Conservation (phyloP, 2,888 invertebrate species). For the Drosophila leonis region DNA sequence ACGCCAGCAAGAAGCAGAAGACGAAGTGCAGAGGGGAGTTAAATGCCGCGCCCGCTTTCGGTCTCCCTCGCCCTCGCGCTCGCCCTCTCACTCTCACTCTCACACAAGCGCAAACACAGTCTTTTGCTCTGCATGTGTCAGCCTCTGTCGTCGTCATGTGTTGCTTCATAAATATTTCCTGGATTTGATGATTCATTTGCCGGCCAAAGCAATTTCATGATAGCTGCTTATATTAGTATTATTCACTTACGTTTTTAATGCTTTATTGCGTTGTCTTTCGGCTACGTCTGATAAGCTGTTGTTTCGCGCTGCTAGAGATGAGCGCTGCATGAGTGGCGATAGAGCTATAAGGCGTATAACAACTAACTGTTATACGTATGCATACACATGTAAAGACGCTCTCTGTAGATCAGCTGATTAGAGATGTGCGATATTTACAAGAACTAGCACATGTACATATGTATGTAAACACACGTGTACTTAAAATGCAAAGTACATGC, state of each 20-base stretch:
- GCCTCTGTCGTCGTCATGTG: constrained; percentile 26
- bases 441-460: background rate
- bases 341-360: background rate
- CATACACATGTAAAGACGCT: background rate
- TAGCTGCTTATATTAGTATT: constrained; percentile 30
- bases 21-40: constrained; percentile 6
- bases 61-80: constrained; percentile 1
- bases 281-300: constrained; percentile 2
- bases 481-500: background rate
- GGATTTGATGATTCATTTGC: constrained; percentile 53
- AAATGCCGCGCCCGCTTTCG: constrained; percentile 19
- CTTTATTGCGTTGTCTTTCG: constrained; percentile 16
- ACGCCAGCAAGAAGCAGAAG: constrained; percentile 11
- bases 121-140: constrained; percentile 13
- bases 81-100: background rate
- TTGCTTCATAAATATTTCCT: constrained; percentile 66
- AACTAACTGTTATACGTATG: background rate
- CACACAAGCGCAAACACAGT: background rate
- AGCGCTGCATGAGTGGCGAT: background rate
- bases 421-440: background rate
- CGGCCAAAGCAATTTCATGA: constrained; percentile 27
- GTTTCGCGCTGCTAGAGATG: background rate
- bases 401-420: background rate
- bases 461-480: background rate
- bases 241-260: constrained; percentile 34